Evolutionary conservation across 2,888 invertebrate genomes (phyloP).

Genomic region (Parascotia fuliginaria): DNA sequence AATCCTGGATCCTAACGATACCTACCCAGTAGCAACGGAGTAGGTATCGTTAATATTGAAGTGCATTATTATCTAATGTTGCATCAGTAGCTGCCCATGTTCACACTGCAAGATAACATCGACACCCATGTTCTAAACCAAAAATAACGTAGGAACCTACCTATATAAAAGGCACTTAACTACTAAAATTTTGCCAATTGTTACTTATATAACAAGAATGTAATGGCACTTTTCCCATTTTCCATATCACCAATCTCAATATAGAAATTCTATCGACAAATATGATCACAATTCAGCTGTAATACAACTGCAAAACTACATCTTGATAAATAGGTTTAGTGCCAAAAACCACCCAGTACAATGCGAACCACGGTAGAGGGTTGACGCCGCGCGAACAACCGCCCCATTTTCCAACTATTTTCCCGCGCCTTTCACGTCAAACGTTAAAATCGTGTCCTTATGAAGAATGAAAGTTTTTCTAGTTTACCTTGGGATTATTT

Average conservation of each 20-base stretch:
- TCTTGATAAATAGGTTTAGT: conserved; percentile 58
- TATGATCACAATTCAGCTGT: conserved; percentile 41
- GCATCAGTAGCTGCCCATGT: no score
- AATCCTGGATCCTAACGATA: no score
- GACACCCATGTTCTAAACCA: no score
- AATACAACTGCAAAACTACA: conserved; percentile 45
- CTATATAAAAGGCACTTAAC: no score
- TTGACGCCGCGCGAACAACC: conserved; percentile 52
- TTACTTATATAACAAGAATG: not conserved
- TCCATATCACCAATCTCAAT: conserved; percentile 23
- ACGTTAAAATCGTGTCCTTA: conserved; percentile 65
- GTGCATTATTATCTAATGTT: no score
- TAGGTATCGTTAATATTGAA: no score
- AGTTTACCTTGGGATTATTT: conserved; percentile 60
- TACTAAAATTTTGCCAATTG: no score
- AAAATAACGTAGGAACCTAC: no score
- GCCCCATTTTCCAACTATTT: conserved; percentile 35
- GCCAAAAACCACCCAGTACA: conserved; percentile 75
- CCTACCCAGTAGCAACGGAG: no score
- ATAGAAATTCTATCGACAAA: conserved; percentile 48
- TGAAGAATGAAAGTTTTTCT: conserved; percentile 69
- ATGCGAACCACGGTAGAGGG: conserved; percentile 64
- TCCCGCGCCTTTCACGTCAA: conserved; percentile 58
- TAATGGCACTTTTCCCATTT: conserved; percentile 31
- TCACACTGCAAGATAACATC: no score